Percentiles rank a stretch among this genome's conserved stretches.
phyloP scores from a whole-genome alignment of 2,113 vertebrate species.

The Tautogolabrus adspersus region DNA sequence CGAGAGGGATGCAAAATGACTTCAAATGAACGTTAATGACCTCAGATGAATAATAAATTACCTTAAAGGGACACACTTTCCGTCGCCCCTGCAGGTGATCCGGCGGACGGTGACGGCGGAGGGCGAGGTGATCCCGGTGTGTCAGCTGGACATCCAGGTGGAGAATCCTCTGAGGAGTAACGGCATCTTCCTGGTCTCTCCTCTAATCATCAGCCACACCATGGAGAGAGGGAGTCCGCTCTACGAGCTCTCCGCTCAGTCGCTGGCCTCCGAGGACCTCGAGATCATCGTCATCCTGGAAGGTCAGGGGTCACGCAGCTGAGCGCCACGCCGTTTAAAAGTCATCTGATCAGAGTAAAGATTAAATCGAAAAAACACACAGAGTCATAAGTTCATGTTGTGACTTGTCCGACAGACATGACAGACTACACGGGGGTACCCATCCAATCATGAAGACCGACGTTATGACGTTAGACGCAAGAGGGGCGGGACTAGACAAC shows the following conservation, averaged over 20 bases:
- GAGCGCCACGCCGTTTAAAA: neutral
- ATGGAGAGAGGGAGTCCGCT: conserved; percentile 86
- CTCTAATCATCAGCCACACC: conserved; percentile 88
- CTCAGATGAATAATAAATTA: no score
- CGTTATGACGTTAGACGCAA: no score
- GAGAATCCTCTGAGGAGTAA: conserved; percentile 88
- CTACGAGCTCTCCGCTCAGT: conserved; percentile 83
- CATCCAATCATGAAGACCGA: no score
- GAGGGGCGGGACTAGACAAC: no score
- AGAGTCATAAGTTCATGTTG: no score
- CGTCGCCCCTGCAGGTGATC: conserved; percentile 77
- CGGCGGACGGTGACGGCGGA: conserved; percentile 84
- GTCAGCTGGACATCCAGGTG: conserved; percentile 88
- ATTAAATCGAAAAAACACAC: no score
- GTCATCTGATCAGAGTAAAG: neutral
- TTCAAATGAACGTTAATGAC: no score
- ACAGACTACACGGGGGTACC: no score
- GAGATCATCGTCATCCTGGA: conserved; percentile 88
- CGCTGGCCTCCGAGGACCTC: conserved; percentile 81
- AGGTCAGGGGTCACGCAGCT: conserved; percentile 59
- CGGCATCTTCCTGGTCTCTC: conserved; percentile 88
- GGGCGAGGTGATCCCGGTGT: conserved; percentile 87
- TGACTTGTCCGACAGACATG: no score
- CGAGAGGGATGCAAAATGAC: no score
- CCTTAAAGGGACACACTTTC: neutral